Percentiles rank a stretch among this genome's conserved stretches.
Conservation (phyloP, 2,797 vertebrate genomes). For the Pterois miles region DNA sequence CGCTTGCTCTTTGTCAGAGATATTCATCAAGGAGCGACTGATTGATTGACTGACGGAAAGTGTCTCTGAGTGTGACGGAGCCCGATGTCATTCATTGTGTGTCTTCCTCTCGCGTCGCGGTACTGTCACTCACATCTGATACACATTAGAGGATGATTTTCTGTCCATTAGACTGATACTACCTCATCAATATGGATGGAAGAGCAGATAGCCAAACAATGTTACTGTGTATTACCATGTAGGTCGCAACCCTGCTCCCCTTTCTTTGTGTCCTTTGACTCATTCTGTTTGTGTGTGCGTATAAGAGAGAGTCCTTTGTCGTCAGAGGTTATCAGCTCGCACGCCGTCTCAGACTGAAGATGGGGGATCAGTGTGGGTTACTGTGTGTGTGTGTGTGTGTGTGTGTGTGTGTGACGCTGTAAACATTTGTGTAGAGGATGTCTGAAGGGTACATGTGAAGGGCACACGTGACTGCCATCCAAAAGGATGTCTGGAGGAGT, state of each 20-base stretch:
- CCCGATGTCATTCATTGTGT: constrained; percentile 23
- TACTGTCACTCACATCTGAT: constrained; percentile 63
- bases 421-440: constrained; percentile 45
- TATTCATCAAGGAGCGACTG: constrained; percentile 23
- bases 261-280: constrained; percentile 30
- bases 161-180: constrained; percentile 53
- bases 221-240: constrained; percentile 14
- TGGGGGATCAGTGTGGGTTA: constrained; percentile 5
- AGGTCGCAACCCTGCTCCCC: background rate
- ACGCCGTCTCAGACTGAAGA: constrained; percentile 28
- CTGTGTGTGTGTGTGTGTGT: constrained; percentile 3
- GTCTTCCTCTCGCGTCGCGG: constrained; percentile 13
- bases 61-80: constrained; percentile 33
- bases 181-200: constrained; percentile 50
- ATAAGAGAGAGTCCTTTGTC: constrained; percentile 16
- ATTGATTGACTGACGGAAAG: constrained; percentile 52
- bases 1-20: constrained; percentile 11
- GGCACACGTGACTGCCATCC: constrained; percentile 14
- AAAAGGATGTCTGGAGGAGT: constrained; percentile 28
- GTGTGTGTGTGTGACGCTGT: constrained; percentile 12
- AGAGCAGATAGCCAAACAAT: constrained; percentile 21
- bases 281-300: background rate
- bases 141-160: constrained; percentile 59
- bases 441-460: constrained; percentile 56
- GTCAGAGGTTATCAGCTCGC: constrained; percentile 29